phyloP scores from a whole-genome alignment of 1,140 invertebrate species.

The Philotrypesis tridentata region DNA sequence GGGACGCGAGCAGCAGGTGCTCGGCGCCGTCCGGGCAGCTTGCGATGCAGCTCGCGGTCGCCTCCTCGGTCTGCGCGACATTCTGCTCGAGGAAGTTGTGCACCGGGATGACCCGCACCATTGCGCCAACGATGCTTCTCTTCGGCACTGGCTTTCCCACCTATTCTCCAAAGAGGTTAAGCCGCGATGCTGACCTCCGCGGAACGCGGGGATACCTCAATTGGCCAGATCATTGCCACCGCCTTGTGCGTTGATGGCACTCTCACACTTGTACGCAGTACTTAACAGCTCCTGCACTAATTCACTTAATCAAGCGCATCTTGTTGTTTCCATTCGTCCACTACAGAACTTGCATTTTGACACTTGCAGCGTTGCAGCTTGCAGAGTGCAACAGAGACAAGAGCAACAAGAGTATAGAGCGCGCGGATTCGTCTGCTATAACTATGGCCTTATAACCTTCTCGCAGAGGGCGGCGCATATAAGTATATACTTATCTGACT shows the following conservation, averaged over 20 bases:
- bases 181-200: neutral
- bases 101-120: constrained; percentile 82
- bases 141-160: neutral
- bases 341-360: neutral
- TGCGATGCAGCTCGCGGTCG: constrained; percentile 77
- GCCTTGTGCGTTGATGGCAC: neutral
- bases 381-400: too few relatives aligned
- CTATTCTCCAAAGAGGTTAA: neutral
- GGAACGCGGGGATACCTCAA: neutral
- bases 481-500: too few relatives aligned
- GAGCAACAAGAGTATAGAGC: too few relatives aligned
- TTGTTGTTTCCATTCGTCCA: neutral
- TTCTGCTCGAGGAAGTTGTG: constrained; percentile 81
- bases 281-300: neutral
- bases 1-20: constrained; percentile 75
- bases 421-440: neutral
- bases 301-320: neutral
- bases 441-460: neutral
- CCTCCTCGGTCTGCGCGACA: constrained; percentile 79
- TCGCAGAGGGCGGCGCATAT: neutral
- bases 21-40: constrained; percentile 63
- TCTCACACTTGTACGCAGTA: neutral
- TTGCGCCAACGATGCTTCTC: constrained; percentile 56
- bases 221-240: constrained; percentile 6
- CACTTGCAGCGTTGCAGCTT: neutral